These are phyloP conservation scores for Drosophila lacertosa DNA, from an alignment of 1,140 invertebrate species.

Conservation along the genomic window DNA sequence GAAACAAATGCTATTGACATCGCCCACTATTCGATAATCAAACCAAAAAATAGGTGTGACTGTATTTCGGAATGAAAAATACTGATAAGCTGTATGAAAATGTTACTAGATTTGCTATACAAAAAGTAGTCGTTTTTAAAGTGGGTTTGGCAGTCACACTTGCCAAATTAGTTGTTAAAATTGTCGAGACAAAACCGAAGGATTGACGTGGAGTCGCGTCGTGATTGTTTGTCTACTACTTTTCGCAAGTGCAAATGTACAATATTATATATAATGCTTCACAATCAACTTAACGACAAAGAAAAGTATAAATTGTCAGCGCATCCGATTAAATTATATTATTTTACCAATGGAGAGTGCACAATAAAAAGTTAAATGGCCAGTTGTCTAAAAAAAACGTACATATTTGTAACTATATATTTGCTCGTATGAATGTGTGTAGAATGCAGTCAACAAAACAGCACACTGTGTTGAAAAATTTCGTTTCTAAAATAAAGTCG, in stretches of 20 bases:
- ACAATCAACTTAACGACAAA: background rate
- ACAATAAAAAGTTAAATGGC: conserved; percentile 48
- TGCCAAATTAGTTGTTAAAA: conserved; percentile 27
- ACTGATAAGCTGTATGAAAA: background rate
- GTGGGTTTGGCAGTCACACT: conserved; percentile 34
- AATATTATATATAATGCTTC: conserved; percentile 4
- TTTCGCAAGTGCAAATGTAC: conserved; percentile 57
- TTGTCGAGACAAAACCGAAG: conserved; percentile 37
- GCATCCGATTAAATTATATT: conserved; percentile 6
- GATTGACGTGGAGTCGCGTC: conserved; percentile 58
- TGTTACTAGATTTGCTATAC: conserved; percentile 15
- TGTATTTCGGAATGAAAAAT: background rate
- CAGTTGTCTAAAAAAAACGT: conserved; percentile 52
- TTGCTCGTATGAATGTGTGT: conserved; percentile 13
- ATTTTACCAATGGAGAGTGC: conserved; percentile 21
- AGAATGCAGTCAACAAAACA: conserved; percentile 50
- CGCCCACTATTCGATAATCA: background rate
- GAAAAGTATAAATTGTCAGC: conserved; percentile 3
- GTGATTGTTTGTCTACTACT: conserved; percentile 51
- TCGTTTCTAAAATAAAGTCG: conserved; percentile 50
- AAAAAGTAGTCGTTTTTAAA: no score
- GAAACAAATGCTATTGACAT: background rate
- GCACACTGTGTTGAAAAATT: conserved; percentile 57
- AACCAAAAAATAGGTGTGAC: background rate
- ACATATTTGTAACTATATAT: conserved; percentile 34